These are phyloP conservation scores for Probaryconus sp. DNA, from an alignment of 1,140 invertebrate species.

Conservation along the genomic window DNA sequence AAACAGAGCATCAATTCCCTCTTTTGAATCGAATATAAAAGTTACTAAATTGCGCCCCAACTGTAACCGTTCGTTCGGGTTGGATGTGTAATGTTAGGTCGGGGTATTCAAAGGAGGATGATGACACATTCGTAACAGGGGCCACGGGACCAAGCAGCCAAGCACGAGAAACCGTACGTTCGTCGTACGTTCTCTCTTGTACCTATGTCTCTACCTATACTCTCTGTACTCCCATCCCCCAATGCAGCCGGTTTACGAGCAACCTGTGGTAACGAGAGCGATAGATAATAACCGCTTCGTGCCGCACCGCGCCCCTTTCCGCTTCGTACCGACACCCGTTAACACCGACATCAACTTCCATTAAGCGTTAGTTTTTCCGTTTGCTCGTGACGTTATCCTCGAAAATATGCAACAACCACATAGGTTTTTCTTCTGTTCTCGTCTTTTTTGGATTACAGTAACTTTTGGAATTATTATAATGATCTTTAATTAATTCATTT, in stretches of 20 bases:
- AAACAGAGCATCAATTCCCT: conserved; percentile 18
- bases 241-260: conserved; percentile 78
- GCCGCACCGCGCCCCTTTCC: conserved; percentile 67
- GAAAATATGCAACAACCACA: conserved; percentile 29
- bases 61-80: conserved; percentile 71
- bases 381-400: conserved; percentile 42
- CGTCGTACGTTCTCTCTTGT: conserved; percentile 52
- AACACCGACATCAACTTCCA: conserved; percentile 60
- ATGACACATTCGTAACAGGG: conserved; percentile 53
- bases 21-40: conserved; percentile 53
- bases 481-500: too few relatives aligned
- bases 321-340: conserved; percentile 54
- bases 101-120: conserved; percentile 60
- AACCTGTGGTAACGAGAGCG: conserved; percentile 80
- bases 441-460: too few relatives aligned
- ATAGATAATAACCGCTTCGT: conserved; percentile 79
- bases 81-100: conserved; percentile 68
- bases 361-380: conserved; percentile 55
- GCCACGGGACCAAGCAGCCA: conserved; percentile 56
- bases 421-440: conserved; percentile 17
- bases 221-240: conserved; percentile 62
- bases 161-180: conserved; percentile 40
- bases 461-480: too few relatives aligned
- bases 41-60: conserved; percentile 70
- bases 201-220: conserved; percentile 66